Base-by-base conservation (phyloP, 2,888 invertebrate species). In the Rhopalosiphum nymphaeae region DNA sequence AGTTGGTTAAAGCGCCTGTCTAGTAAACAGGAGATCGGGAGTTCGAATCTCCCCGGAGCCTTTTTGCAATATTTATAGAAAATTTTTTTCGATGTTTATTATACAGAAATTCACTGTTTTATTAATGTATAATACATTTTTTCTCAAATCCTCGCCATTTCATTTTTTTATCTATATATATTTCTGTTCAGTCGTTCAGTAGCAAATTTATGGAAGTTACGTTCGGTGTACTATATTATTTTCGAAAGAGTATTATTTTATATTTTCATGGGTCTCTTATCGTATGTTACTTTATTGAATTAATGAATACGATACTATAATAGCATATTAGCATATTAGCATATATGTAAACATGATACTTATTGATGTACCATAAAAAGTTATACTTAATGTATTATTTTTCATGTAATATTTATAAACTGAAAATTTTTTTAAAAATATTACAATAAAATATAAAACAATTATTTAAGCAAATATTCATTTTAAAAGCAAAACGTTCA, bases 41-140 rank as follows among this genome's bases (percentile, higher is more conserved):
- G 91, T 91, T 91, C 91, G 85, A 91, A 94, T 94, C 90, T 94
- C 90, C 36, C 93, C 93, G 61, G 93, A 61, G 93, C 93, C 90
- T 93, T 89, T n/a, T n/a, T 49, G 78, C 78, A 36, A 21, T 78
- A 36, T 90, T 90, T 46, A 29, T 21, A 36, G 10, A 53, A 49
- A 13, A 0, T 21, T 53, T 46, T 86, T 46, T 86, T 86, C 26
- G 25, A 21, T 44, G 29, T 56, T 88, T 56, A 42, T 53, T 42
- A 29, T 26, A 86, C 29, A 29, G 16, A n/a, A 87, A n/a, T 49
- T n/a, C 5, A 49, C n/a, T n/a, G 1, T 46, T 49, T 29, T 29
- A n/a, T 29, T 29, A n/a, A 86, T 78, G 36, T 36, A 21, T 36
- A 53, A 78, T 78, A 78, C 78, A 78, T 78, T 78, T 78, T 56